Base-by-base conservation (phyloP, 2,888 invertebrate genomes). In the Platynereis dumerilii region DNA sequence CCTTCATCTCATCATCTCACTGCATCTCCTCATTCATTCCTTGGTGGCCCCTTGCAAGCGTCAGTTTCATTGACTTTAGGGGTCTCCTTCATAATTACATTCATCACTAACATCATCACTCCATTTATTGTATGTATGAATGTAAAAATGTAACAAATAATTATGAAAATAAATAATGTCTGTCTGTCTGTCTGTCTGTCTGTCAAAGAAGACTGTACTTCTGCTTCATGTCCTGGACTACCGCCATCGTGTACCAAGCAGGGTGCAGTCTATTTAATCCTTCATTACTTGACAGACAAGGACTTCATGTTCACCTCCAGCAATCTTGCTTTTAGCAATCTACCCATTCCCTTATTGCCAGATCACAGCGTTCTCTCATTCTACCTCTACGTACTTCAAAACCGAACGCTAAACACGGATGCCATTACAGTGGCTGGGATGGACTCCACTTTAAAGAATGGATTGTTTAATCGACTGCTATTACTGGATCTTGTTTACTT, bases 211-310 rank as follows among this genome's bases (percentile, higher is more conserved):
- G 20, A 20, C 20, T 48, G 48, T n/a, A 5, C 22, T 22, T 7
- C 48, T 7, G 5, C n/a, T 5, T n/a, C 20, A 48, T 48, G 48
- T n/a, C 48, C 48, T n/a, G 20, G n/a, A n/a, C 7, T 48, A 20
- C 48, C 48, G n/a, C 48, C 7, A 20, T 5, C n/a, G 17, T 48
- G 48, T n/a, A 20, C 22, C 20, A n/a, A 20, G 17, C 48, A 48
- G 3, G 48, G 48, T 12, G 48, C 48, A 20, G 48, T 48, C 20
- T 48, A 20, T 48, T n/a, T 20, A 3, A 48, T 48, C 22, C 48
- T 48, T 22, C 48, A 48, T 22, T 48, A 20, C 48, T 22, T 48
- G 48, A 20, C 48, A 48, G 48, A 48, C n/a, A 5, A 48, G 10
- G n/a, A 48, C 22, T 48, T 48, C 48, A 48, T 48, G 48, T n/a